Evolutionary conservation across 2,113 vertebrate genomes (phyloP), one percentile per base, ranked within the genome.

Genomic region (Sapajus apella): DNA sequence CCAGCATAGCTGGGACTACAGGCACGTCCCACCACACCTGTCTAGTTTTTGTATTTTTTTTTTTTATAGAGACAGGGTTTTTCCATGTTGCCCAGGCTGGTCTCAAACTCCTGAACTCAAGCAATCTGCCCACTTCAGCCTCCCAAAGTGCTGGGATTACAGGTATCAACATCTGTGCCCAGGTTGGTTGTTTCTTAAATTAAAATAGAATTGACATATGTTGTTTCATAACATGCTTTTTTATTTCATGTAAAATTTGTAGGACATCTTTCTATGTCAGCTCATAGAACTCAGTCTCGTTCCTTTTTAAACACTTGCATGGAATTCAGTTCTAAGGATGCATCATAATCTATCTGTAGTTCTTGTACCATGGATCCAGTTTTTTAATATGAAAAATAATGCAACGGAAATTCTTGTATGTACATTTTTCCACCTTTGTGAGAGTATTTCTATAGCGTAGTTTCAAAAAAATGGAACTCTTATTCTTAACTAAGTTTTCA

Each of bases 371-470:
- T 82, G 56, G 20, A 35, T 30, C 27, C 1, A 32, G 21, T 64
- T 52, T 89, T 86, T 47, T 56, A 92, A 86, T 64, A n/a, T 85
- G 14, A 94, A 92, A 73, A 89, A 47, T 52, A 86, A n/a, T 55
- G 17, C 13, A 64, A 13, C 32, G 11, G 84, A 83, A 84, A 66
- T 47, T 90, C 76, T 56, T 84, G 32, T 73, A 1, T n/a, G 9
- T 58, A 52, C 20, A 70, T 75, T 32, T 80, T 61, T 10, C 2
- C 7, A 66, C 23, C 32, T 95, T 75, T 18, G 87, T 43, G 80
- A 61, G 47, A 81, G 3, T 82, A 70, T 81, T 95, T 89, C 40
- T 70, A 1, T 40, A 27, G 23, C 50, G 10, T 14, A 32, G 64
- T 75, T 68, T 37, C 37, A 3, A 14, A 61, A 47, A 80, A 56